Conservation (phyloP, 2,113 vertebrate genomes). For the Cebidichthys violaceus region DNA sequence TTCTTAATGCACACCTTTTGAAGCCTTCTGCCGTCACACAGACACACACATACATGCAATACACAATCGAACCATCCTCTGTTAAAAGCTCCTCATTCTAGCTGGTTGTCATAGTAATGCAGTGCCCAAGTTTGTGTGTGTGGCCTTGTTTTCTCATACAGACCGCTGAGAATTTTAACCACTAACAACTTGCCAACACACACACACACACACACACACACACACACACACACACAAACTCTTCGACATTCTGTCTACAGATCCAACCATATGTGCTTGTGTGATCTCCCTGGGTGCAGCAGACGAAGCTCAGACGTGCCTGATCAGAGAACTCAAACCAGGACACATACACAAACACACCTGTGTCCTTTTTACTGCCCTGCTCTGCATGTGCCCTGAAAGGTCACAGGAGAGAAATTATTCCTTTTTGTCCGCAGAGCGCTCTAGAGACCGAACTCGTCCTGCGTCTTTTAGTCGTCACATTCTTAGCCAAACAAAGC, state of each 20-base stretch:
- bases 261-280: constrained; percentile 53
- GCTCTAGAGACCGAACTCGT: constrained; percentile 28
- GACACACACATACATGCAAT: neutral
- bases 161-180: constrained; percentile 65
- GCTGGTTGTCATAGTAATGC: constrained; percentile 60
- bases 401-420: constrained; percentile 53
- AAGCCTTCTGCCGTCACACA: constrained; percentile 59
- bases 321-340: constrained; percentile 78
- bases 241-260: constrained; percentile 31
- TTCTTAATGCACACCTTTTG: constrained; percentile 55
- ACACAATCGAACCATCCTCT: constrained; percentile 26
- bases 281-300: constrained; percentile 73
- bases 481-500: constrained; percentile 58
- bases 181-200: constrained; percentile 52
- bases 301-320: constrained; percentile 86
- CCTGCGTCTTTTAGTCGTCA: constrained; percentile 55
- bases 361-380: constrained; percentile 78
- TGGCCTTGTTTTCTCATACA: constrained; percentile 70
- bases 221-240: constrained; percentile 1
- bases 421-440: constrained; percentile 43
- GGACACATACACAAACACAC: constrained; percentile 42
- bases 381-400: constrained; percentile 63
- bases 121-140: constrained; percentile 65
- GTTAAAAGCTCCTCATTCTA: constrained; percentile 32
- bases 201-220: neutral